Evolutionary conservation across 2,797 vertebrate species (phyloP), one percentile per base, ranked within the genome.

Genomic region (Syngnathus rostellatus): DNA sequence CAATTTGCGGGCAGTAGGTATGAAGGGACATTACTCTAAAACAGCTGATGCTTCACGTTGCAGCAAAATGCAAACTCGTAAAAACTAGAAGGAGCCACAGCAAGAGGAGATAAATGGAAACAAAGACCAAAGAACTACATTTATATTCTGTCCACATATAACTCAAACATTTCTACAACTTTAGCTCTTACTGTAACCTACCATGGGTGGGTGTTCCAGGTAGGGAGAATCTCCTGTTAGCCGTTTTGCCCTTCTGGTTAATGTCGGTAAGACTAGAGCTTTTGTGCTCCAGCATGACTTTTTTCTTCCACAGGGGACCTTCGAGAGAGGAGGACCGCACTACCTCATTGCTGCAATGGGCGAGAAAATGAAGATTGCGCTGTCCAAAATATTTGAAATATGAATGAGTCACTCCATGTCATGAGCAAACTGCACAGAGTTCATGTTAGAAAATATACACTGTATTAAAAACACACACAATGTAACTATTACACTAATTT

Each of bases 191-290:
- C 45, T 65, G 54, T 38, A 59, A 45, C 60, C 51, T 91, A 99
- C 95, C 95, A 83, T 94, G 92, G 54, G 91, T 92, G 75, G 96
- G 86, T 73, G 94, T 87, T 37, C 93, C 94, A 59, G 95, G 94
- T 53, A 96, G 89, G 1, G 97, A 98, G 64, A 91, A 89, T 67
- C 94, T 94, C 71, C 94, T 90, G 77, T 80, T 90, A 72, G 89
- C 89, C 48, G 86, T 88, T 2, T 83, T 88, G 41, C 92, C 91
- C 51, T 92, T 93, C 82, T 94, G 91, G 79, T 91, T 89, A 72
- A 97, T 91, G 66, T 98, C 94, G 61, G 92, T 94, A 53, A 98
- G 90, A 78, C 94, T 97, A 74, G 90, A 93, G 83, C 94, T 95
- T 81, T 94, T 96, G 86, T 94, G 93, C 8, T 90, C 92, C 77